A percentile compares a stretch with the other conserved stretches of the same genome.
These are phyloP conservation scores for Lota lota DNA, from an alignment of 2,113 vertebrate genomes.

Conservation along the genomic window DNA sequence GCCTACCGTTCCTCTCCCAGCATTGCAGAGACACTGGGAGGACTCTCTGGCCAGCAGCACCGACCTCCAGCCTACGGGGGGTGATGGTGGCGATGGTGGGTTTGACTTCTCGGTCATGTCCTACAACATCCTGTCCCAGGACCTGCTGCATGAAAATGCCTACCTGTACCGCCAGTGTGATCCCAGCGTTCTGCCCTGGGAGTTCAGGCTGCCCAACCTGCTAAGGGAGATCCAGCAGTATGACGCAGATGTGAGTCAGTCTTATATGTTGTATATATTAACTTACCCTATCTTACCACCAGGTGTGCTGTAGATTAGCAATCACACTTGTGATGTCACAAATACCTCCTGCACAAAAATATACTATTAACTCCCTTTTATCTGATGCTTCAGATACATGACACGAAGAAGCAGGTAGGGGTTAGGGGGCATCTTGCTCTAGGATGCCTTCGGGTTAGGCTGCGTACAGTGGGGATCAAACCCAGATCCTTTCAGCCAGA, in stretches of 20 bases:
- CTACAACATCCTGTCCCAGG: conserved; percentile 95
- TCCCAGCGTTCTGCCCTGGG: conserved; percentile 78
- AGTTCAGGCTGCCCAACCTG: conserved; percentile 84
- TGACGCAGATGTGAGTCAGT: conserved; percentile 86
- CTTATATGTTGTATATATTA: background rate
- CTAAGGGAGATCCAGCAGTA: conserved; percentile 82
- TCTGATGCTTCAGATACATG: too few relatives aligned
- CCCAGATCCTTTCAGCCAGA: too few relatives aligned
- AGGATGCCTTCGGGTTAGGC: too few relatives aligned
- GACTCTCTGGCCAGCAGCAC: conserved; percentile 56
- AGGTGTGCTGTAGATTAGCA: background rate
- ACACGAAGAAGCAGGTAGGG: too few relatives aligned
- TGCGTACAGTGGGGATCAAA: too few relatives aligned
- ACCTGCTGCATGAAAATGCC: conserved; percentile 85
- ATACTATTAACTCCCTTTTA: too few relatives aligned
- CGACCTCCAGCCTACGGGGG: conserved; percentile 43
- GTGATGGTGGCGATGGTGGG: conserved; percentile 24
- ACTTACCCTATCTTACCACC: background rate
- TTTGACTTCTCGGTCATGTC: conserved; percentile 95
- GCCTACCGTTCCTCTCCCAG: conserved; percentile 26
- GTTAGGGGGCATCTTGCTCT: too few relatives aligned
- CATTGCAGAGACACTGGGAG: conserved; percentile 84
- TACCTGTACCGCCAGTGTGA: conserved; percentile 89
- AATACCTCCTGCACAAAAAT: too few relatives aligned
- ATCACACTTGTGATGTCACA: too few relatives aligned